phyloP scores from a whole-genome alignment of 2,888 invertebrate species.

The Lithophane ornitopus region DNA sequence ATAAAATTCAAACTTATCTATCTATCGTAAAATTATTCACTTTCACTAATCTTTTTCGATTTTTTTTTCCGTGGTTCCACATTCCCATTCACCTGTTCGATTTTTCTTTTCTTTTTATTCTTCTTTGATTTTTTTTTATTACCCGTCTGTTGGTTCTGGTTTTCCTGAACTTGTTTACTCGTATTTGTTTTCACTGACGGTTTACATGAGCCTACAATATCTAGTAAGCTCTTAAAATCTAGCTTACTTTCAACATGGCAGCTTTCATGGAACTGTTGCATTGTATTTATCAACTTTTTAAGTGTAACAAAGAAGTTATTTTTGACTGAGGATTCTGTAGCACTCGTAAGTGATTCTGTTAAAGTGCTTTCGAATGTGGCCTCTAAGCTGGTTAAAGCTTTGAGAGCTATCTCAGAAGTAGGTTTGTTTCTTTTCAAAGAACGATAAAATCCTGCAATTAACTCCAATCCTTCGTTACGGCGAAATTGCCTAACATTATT shows the following conservation, averaged over 20 bases:
- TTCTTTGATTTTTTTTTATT: constrained; percentile 71
- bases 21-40: constrained; percentile 64
- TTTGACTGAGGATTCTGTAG: constrained; percentile 85
- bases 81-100: constrained; percentile 76
- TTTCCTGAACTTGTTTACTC: constrained; percentile 66
- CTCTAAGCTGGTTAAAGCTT: constrained; percentile 85
- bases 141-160: constrained; percentile 67
- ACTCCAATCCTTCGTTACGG: constrained; percentile 92
- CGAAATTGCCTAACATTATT: constrained; percentile 91
- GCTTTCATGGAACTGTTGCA: constrained; percentile 87
- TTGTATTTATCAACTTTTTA: constrained; percentile 88
- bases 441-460: constrained; percentile 92
- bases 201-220: constrained; percentile 77
- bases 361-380: constrained; percentile 84
- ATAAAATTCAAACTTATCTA: constrained; percentile 45
- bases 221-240: constrained; percentile 78
- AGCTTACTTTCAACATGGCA: constrained; percentile 78
- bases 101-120: constrained; percentile 83
- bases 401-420: constrained; percentile 74
- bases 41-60: constrained; percentile 71
- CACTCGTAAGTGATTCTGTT: constrained; percentile 79
- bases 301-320: constrained; percentile 91
- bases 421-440: constrained; percentile 89
- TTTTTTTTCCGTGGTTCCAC: constrained; percentile 77
- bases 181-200: constrained; percentile 73